These are phyloP conservation scores for Chelonus insularis DNA, from an alignment of 1,140 invertebrate genomes.

Conservation along the genomic window DNA sequence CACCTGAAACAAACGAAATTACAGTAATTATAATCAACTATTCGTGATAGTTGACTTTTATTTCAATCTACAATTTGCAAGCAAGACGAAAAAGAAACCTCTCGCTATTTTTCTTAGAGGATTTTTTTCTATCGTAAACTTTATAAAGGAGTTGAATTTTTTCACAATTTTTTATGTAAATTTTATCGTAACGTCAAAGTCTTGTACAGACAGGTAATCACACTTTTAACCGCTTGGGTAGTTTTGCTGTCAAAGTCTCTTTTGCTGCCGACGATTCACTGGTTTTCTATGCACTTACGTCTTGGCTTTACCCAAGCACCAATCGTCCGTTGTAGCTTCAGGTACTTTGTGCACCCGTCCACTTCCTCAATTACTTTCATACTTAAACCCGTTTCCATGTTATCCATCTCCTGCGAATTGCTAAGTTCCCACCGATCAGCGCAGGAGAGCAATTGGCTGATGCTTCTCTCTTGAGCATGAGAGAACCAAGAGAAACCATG, in stretches of 20 bases:
- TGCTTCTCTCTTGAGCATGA: background rate
- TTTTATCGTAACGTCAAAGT: background rate
- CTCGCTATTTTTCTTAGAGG: too few relatives aligned
- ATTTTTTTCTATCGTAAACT: too few relatives aligned
- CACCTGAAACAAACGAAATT: constrained; percentile 40
- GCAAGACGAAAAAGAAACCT: too few relatives aligned
- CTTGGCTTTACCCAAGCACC: background rate
- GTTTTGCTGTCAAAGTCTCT: constrained; percentile 5
- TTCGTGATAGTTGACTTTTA: background rate
- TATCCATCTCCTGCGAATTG: constrained; percentile 41
- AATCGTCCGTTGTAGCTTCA: constrained; percentile 21
- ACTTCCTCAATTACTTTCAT: constrained; percentile 52
- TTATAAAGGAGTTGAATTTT: too few relatives aligned
- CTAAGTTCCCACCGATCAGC: constrained; percentile 37
- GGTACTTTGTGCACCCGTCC: constrained; percentile 34
- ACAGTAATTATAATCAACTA: background rate
- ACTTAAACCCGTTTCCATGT: constrained; percentile 48
- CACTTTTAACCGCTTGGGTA: background rate
- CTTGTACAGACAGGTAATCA: background rate
- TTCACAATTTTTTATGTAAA: too few relatives aligned
- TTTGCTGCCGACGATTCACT: background rate
- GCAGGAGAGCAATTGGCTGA: constrained; percentile 18
- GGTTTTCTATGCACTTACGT: background rate
- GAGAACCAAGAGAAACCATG: constrained; percentile 4
- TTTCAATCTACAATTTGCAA: background rate